A percentile compares a stretch with the other conserved stretches of the same genome.
Evolutionary conservation across 2,888 invertebrate genomes (phyloP).

Genomic region (Malthinus seriepunctatus): DNA sequence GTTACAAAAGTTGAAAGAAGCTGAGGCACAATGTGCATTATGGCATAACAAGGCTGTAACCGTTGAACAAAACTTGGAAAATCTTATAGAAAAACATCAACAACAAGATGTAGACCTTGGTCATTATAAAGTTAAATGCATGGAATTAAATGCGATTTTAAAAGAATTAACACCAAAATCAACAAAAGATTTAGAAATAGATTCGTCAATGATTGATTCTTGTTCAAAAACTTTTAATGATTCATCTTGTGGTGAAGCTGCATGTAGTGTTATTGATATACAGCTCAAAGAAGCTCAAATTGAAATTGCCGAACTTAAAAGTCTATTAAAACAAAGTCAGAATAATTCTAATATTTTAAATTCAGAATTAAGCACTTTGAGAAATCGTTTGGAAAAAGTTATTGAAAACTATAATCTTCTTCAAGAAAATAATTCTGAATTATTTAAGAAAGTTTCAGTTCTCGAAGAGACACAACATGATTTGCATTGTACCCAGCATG

Average conservation of each 20-base stretch:
- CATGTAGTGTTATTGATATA: slow-evolving; percentile 52
- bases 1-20: slow-evolving; percentile 48
- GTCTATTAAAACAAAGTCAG: slow-evolving; percentile 23
- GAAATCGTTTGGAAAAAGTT: slow-evolving; percentile 14
- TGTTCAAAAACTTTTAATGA: slow-evolving; percentile 5
- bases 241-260: slow-evolving; percentile 45
- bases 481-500: neutral
- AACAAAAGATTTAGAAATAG: slow-evolving; percentile 40
- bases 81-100: slow-evolving; percentile 38
- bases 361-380: slow-evolving; percentile 13
- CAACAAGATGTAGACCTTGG: slow-evolving; percentile 42
- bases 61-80: slow-evolving; percentile 42
- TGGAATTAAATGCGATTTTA: slow-evolving; percentile 53
- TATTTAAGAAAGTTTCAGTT: slow-evolving; percentile 17
- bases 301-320: slow-evolving; percentile 40
- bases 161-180: slow-evolving; percentile 49
- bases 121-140: slow-evolving; percentile 42
- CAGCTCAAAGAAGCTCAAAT: slow-evolving; percentile 50
- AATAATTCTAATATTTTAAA: slow-evolving; percentile 20
- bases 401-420: slow-evolving; percentile 15
- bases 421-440: slow-evolving; percentile 17
- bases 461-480: slow-evolving; percentile 6
- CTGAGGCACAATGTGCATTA: slow-evolving; percentile 45
- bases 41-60: slow-evolving; percentile 46
- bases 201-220: slow-evolving; percentile 24